phyloP scores from a whole-genome alignment of 2,888 invertebrate genomes.

The Drosophila nigricruria region DNA sequence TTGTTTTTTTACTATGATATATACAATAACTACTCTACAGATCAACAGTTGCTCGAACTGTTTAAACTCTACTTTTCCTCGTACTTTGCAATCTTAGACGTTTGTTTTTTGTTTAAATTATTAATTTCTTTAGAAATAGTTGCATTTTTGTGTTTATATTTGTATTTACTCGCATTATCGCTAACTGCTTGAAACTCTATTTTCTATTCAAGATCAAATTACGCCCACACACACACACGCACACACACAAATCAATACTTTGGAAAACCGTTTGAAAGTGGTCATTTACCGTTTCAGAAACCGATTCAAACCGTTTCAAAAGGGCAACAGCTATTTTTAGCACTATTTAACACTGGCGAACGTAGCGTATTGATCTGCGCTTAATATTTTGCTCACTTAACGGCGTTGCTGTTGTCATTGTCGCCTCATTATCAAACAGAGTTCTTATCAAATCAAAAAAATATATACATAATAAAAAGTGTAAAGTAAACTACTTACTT shows the following conservation, averaged over 20 bases:
- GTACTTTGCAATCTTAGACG: not conserved
- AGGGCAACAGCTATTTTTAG: constrained; percentile 1
- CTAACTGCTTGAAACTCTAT: not conserved
- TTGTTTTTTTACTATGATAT: no score
- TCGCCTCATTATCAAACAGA: constrained; percentile 44
- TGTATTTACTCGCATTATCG: not conserved
- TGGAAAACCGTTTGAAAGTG: not conserved
- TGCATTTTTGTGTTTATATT: not conserved
- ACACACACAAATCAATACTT: not conserved
- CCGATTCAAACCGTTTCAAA: not conserved
- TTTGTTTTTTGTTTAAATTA: not conserved
- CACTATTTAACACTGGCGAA: constrained; percentile 4
- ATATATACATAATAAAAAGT: constrained; percentile 26
- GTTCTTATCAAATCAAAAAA: constrained; percentile 20
- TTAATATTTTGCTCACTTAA: not conserved
- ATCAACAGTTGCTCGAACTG: no score
- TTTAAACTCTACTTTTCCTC: not conserved
- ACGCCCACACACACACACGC: not conserved
- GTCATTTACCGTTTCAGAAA: not conserved
- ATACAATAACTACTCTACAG: no score
- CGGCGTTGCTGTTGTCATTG: not conserved
- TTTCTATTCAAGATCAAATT: not conserved
- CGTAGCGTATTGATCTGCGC: constrained; percentile 8
- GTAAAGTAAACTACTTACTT: constrained; percentile 54
- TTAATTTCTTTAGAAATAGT: not conserved